Evolutionary conservation across 35 echinoderm and acorn worm genomes (phyloP), one percentile per base, ranked within the genome.

Genomic region (Heliocidaris erythrogramma): DNA sequence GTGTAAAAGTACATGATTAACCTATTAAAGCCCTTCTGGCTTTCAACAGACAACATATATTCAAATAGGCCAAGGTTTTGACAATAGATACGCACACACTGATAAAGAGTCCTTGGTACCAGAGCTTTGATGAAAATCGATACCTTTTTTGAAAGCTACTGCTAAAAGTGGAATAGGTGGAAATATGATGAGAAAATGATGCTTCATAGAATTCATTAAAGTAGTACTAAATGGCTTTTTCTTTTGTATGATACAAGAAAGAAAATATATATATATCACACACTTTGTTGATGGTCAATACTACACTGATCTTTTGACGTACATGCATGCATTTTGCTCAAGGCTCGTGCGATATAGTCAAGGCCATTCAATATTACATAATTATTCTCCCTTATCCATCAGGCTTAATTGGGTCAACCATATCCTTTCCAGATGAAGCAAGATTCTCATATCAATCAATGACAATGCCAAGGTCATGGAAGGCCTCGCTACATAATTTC

Each of bases 381-480:
- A 78, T 78, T 78, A 78, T 78, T 27, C 27, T n/a, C 7, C 65
- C 65, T 78, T 78, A 78, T 78, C 65, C 65, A 17, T 5, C 65
- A 78, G 65, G 27, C 65, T 21, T 78, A 78, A 78, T 78, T 78
- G 65, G 65, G 65, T 78, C 65, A 78, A 78, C 65, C 65, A 24
- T 78, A 78, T 78, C 27, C 21, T 56, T 14, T 56, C 14, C 9
- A 10, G 6, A 78, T 5, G 65, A 78, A 24, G 65, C 65, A 78
- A 78, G 65, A 78, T 78, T n/a, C 65, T 78, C 65, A 78, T 78
- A 78, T 78, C 65, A 78, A 78, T 78, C 65, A 78, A 78, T n/a
- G 65, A 27, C 65, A 78, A 24, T 7, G 65, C 65, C 65, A 78
- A 78, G 65, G 65, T 21, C 65, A 18, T 78, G 65, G 4, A 27